phyloP scores from a whole-genome alignment of 2,888 invertebrate species.

The Eurytoma californica region DNA sequence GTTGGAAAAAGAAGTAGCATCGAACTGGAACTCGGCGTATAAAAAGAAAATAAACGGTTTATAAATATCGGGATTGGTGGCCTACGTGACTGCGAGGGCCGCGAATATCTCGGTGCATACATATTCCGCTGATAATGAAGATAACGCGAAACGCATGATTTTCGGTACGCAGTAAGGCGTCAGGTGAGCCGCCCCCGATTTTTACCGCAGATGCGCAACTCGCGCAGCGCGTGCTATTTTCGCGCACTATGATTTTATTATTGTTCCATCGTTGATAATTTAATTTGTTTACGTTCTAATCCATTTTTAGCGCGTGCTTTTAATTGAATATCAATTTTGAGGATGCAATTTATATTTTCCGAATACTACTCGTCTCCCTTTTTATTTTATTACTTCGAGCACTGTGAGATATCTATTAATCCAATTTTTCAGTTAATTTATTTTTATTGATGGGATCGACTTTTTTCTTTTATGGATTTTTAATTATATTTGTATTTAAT shows the following conservation, averaged over 20 bases:
- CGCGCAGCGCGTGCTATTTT: background rate
- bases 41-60: slow-evolving; percentile 13
- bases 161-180: background rate
- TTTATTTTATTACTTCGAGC: no score
- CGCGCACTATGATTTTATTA: background rate
- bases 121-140: slow-evolving; percentile 37
- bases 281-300: background rate
- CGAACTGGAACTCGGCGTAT: background rate
- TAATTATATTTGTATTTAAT: no score
- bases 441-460: no score
- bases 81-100: slow-evolving; percentile 16
- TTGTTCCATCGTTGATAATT: background rate
- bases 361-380: no score
- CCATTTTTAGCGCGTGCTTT: background rate
- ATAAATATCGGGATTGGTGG: background rate
- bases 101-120: slow-evolving; percentile 14
- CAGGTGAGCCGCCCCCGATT: background rate
- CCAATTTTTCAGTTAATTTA: no score
- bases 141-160: slow-evolving; percentile 7
- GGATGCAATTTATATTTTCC: background rate
- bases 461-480: no score
- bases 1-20: background rate
- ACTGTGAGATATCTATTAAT: no score
- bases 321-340: background rate
- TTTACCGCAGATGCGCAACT: no score